These are phyloP conservation scores for Oxyscelio sp. DNA, from an alignment of 2,888 invertebrate species.

Conservation along the genomic window DNA sequence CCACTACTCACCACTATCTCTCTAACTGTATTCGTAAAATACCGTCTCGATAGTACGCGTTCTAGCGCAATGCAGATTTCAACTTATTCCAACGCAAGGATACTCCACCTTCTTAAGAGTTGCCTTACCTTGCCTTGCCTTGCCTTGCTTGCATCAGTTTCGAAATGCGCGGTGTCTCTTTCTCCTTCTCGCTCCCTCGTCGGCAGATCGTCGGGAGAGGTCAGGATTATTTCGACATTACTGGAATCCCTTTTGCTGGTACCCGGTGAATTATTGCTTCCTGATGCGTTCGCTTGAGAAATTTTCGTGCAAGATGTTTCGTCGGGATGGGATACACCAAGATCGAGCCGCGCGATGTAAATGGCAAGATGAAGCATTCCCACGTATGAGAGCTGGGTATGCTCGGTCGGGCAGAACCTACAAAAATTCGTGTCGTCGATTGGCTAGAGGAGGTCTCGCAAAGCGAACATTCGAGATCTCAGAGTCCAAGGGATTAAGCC, in stretches of 20 bases:
- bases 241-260: slow-evolving; percentile 60
- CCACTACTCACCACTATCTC: slow-evolving; percentile 75
- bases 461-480: too few relatives aligned
- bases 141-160: slow-evolving; percentile 72
- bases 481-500: too few relatives aligned
- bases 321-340: too few relatives aligned
- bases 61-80: slow-evolving; percentile 77
- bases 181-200: slow-evolving; percentile 17
- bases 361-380: too few relatives aligned
- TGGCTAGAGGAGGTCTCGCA: too few relatives aligned
- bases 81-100: slow-evolving; percentile 73
- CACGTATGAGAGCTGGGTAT: too few relatives aligned
- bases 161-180: slow-evolving; percentile 50
- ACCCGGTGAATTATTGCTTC: slow-evolving; percentile 64
- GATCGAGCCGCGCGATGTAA: too few relatives aligned
- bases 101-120: slow-evolving; percentile 66
- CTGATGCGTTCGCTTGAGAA: slow-evolving; percentile 65
- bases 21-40: slow-evolving; percentile 85
- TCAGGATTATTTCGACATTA: slow-evolving; percentile 61
- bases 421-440: too few relatives aligned
- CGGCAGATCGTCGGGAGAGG: too few relatives aligned
- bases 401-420: too few relatives aligned
- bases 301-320: slow-evolving; percentile 56
- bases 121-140: too few relatives aligned
- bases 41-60: slow-evolving; percentile 78